A percentile compares a stretch with the other conserved stretches of the same genome.
Evolutionary conservation across 2,797 vertebrate genomes (phyloP).

Genomic region (Micromesistius poutassou): DNA sequence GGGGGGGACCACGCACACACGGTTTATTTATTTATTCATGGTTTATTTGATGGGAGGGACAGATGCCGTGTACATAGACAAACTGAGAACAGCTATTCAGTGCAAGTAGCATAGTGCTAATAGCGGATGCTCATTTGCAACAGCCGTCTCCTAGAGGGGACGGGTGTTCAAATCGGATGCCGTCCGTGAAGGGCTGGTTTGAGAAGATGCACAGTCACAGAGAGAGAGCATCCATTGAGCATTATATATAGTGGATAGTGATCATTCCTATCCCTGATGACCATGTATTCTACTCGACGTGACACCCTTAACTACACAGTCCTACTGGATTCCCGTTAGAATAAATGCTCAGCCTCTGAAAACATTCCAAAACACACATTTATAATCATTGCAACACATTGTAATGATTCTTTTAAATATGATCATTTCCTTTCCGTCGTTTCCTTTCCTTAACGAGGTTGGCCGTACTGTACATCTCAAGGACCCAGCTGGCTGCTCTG

Average conservation of each 20-base stretch:
- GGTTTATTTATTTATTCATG: too few species aligned
- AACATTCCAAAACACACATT: too few species aligned
- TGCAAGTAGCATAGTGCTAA: too few species aligned
- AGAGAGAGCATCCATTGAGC: not conserved
- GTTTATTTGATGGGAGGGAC: too few species aligned
- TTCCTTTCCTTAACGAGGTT: slow-evolving; percentile 12
- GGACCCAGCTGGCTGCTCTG: slow-evolving; percentile 16
- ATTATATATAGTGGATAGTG: not conserved
- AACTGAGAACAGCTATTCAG: too few species aligned
- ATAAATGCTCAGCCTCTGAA: not conserved
- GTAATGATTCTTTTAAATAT: not conserved
- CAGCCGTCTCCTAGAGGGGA: too few species aligned
- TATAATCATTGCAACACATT: not conserved
- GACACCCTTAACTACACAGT: not conserved
- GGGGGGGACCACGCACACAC: not conserved
- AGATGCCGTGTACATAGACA: too few species aligned
- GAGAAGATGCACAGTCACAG: not conserved
- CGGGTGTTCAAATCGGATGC: not conserved
- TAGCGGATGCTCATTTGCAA: too few species aligned
- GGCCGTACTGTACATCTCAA: slow-evolving; percentile 15
- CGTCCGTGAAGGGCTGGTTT: not conserved
- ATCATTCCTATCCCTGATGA: not conserved
- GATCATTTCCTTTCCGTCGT: too few species aligned
- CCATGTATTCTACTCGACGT: not conserved
- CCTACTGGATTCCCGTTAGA: not conserved